These are phyloP conservation scores for Mythimna lalbum DNA, from an alignment of 2,888 invertebrate genomes.

Conservation along the genomic window DNA sequence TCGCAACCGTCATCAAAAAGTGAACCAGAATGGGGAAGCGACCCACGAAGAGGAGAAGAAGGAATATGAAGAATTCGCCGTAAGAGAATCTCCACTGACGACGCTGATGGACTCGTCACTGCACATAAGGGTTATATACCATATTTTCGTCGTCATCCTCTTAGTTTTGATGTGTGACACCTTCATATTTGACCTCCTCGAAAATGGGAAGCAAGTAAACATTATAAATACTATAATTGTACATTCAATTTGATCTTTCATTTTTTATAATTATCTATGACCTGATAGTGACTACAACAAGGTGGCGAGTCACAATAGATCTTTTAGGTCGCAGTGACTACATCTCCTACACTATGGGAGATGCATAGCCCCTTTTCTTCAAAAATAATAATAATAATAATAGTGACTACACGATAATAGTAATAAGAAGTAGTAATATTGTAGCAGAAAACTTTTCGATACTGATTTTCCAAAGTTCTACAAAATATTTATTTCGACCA, in stretches of 20 bases:
- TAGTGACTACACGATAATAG: not conserved
- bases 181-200: constrained; percentile 93
- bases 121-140: constrained; percentile 96
- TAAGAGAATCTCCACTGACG: constrained; percentile 94
- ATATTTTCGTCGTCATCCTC: constrained; percentile 95
- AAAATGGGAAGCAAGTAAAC: constrained; percentile 93
- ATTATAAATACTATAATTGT: constrained; percentile 29
- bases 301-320: too few species aligned
- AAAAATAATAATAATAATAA: too few species aligned
- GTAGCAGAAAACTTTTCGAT: not conserved
- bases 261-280: not conserved
- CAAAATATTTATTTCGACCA: not conserved
- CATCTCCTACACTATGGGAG: too few species aligned
- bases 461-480: constrained; percentile 8
- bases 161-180: constrained; percentile 94
- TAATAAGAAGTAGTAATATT: not conserved
- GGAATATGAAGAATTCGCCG: constrained; percentile 87
- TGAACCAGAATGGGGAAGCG: constrained; percentile 67
- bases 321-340: too few species aligned
- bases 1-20: constrained; percentile 44
- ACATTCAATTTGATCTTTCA: not conserved
- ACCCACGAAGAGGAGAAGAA: constrained; percentile 64
- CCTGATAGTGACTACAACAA: too few species aligned
- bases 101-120: constrained; percentile 93
- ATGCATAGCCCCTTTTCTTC: too few species aligned